phyloP scores from a whole-genome alignment of 2,113 vertebrate genomes.

The Hypanus sabinus region DNA sequence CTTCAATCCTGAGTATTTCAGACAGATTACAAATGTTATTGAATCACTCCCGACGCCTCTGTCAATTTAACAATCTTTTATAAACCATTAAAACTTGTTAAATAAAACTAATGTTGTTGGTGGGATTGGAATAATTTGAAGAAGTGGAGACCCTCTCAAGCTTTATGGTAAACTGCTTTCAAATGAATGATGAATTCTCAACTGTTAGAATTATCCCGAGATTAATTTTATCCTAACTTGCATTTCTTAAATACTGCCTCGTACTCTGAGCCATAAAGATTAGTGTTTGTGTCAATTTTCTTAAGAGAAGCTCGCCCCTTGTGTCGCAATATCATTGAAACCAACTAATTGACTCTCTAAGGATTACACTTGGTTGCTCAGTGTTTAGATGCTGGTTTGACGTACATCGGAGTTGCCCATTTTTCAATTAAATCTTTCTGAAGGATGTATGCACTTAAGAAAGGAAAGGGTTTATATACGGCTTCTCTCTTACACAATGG shows the following conservation, averaged over 20 bases:
- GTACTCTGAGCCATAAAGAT: neutral
- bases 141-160: neutral
- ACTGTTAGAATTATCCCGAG: neutral
- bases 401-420: neutral
- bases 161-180: constrained; percentile 11
- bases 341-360: constrained; percentile 21
- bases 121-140: constrained; percentile 4
- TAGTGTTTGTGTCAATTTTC: neutral
- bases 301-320: neutral
- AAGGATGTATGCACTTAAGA: neutral
- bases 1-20: neutral
- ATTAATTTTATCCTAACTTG: constrained; percentile 14
- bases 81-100: constrained; percentile 23
- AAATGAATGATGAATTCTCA: neutral
- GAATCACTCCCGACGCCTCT: neutral
- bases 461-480: too few relatives aligned
- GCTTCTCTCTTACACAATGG: neutral
- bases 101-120: neutral
- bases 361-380: neutral
- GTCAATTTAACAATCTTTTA: neutral
- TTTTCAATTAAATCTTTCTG: constrained; percentile 10
- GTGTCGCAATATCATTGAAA: neutral
- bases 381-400: neutral
- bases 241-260: neutral
- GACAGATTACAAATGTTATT: neutral